Conservation (phyloP, 92 coral and sea anemone species). For the Porites divaricata region DNA sequence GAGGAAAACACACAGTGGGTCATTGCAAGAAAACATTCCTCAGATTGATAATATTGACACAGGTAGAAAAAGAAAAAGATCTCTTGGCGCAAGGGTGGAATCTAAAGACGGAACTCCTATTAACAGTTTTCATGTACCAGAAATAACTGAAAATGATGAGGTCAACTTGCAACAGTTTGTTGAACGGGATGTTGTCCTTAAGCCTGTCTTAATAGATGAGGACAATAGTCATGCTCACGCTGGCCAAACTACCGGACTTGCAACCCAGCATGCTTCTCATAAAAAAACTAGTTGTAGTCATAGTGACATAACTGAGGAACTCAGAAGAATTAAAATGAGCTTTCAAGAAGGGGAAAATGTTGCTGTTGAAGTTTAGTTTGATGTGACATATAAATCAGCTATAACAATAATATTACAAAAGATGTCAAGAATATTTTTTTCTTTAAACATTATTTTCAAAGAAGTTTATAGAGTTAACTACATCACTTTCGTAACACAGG, state of each 20-base stretch:
- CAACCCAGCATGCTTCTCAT: background rate
- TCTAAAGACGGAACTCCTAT: conserved; percentile 62
- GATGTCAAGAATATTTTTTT: no score
- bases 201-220: conserved; percentile 14
- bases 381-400: background rate
- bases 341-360: conserved; percentile 2
- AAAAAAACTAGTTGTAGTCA: background rate
- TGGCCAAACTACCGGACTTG: background rate
- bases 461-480: no score
- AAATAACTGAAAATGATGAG: conserved; percentile 39
- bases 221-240: background rate
- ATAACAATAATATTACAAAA: no score
- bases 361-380: conserved; percentile 22
- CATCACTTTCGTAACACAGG: no score
- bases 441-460: no score
- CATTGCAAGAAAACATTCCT: background rate
- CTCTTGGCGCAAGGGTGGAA: conserved; percentile 54
- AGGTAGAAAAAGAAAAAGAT: conserved; percentile 52
- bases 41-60: background rate
- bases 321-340: conserved; percentile 36
- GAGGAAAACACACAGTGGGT: conserved; percentile 3
- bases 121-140: conserved; percentile 43
- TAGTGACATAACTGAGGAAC: conserved; percentile 14
- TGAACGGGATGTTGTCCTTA: conserved; percentile 63
- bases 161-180: conserved; percentile 59